Evolutionary conservation across 2,113 vertebrate species (phyloP).

Genomic region (Catharus fuscescens): DNA sequence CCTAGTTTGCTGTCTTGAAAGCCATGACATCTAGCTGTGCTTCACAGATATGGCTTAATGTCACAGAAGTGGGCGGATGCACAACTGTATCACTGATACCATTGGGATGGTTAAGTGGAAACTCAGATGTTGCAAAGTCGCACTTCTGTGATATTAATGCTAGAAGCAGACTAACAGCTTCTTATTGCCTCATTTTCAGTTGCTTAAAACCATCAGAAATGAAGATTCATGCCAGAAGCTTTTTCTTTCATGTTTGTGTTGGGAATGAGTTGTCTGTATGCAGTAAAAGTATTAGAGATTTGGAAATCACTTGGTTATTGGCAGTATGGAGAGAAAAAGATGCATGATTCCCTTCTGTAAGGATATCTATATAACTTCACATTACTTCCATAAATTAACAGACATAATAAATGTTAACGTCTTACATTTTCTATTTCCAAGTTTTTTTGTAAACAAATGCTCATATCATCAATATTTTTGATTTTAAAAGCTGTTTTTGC

Average conservation of each 20-base stretch:
- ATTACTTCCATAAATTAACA: conserved; percentile 30
- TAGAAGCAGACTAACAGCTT: conserved; percentile 55
- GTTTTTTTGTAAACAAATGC: conserved; percentile 37
- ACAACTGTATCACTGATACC: background rate
- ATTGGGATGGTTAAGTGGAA: background rate
- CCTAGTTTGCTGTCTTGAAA: background rate
- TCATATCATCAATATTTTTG: background rate
- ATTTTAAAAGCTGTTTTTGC: conserved; percentile 28
- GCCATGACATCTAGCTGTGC: background rate
- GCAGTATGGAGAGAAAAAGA: background rate
- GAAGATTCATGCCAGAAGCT: background rate
- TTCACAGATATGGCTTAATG: background rate
- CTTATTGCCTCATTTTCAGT: conserved; percentile 52
- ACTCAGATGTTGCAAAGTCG: background rate
- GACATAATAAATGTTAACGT: conserved; percentile 40
- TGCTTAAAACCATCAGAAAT: conserved; percentile 55
- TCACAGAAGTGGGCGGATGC: background rate
- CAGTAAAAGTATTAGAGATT: background rate
- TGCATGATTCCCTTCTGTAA: conserved; percentile 24
- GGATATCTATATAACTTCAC: conserved; percentile 17
- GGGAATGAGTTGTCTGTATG: conserved; percentile 3
- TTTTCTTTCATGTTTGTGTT: conserved; percentile 32
- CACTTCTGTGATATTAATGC: conserved; percentile 34
- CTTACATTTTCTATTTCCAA: conserved; percentile 32
- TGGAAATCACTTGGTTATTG: background rate